phyloP scores from a whole-genome alignment of 2,888 invertebrate species.

The Eulithis testata region DNA sequence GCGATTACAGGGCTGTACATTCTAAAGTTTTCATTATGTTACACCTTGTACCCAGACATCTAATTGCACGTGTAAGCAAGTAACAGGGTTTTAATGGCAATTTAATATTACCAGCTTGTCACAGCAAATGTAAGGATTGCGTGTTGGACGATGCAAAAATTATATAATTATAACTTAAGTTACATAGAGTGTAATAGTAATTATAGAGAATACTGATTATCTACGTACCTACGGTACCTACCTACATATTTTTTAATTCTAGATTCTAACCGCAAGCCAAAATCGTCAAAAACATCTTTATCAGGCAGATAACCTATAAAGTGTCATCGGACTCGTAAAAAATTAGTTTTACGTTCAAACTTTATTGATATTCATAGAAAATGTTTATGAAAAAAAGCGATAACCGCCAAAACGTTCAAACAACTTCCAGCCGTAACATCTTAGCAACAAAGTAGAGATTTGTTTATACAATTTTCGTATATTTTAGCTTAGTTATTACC shows the following conservation, averaged over 20 bases:
- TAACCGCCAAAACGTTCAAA: slow-evolving; percentile 3
- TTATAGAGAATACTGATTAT: slow-evolving; percentile 1
- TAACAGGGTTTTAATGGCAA: slow-evolving; percentile 51
- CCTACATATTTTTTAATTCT: too few species aligned
- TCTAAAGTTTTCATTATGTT: background rate
- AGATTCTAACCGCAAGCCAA: background rate
- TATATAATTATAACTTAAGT: background rate
- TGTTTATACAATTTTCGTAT: background rate
- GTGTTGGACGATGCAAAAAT: slow-evolving; percentile 45
- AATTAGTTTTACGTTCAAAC: slow-evolving; percentile 56
- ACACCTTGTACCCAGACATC: slow-evolving; percentile 7
- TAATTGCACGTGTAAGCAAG: slow-evolving; percentile 9
- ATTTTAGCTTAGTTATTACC: slow-evolving; percentile 16
- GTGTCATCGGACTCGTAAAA: slow-evolving; percentile 61
- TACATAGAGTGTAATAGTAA: background rate
- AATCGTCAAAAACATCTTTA: slow-evolving; percentile 44
- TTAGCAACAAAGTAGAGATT: slow-evolving; percentile 19
- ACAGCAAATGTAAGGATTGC: slow-evolving; percentile 58
- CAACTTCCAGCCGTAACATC: background rate
- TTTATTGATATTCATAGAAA: slow-evolving; percentile 45
- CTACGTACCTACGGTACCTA: background rate
- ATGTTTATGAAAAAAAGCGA: slow-evolving; percentile 29
- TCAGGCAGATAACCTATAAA: slow-evolving; percentile 53
- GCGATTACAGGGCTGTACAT: too few species aligned
- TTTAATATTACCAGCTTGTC: slow-evolving; percentile 56